Evolutionary conservation across 2,113 vertebrate species (phyloP), one percentile per base, ranked within the genome.

Genomic region (Pygoscelis antarcticus): DNA sequence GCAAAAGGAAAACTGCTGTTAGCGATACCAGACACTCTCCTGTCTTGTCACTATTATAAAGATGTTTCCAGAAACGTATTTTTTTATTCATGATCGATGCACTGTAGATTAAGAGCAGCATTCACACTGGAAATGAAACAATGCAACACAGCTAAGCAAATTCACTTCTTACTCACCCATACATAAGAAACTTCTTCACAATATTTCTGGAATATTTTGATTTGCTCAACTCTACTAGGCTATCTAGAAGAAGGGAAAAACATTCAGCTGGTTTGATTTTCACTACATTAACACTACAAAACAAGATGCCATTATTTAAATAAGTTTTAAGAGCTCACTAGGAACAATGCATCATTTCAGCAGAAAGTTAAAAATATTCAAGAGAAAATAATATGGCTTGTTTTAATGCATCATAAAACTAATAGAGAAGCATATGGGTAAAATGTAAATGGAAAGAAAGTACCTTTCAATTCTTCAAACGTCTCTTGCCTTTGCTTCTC

Each of bases 111-210:
- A 88, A 88, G 9, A 77, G 27, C 32, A 83, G 36, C 20, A 61
- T n/a, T 89, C 46, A 74, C 20, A 64, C 5, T 36, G 19, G 15
- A 85, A 90, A 95, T 26, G 2, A 64, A 94, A 72, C 23, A 88
- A 58, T 3, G 13, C 26, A 87, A 65, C 13, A 78, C 9, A 58
- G 22, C 75, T 30, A 52, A 87, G 27, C 19, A 64, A 65, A 62
- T 29, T 82, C 54, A 49, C 47, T 60, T 70, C 65, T 87, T 91
- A 98, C 99, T 98, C 96, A 99, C 99, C 99, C 99, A 90, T 99
- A 99, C 99, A 99, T 99, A 61, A 99, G 98, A 97, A 99, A 98
- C 71, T 99, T 99, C 96, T 99, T 99, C 86, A 99, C 99, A 90
- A 99, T 98, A 90, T 99, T 99, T 98, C 97, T 98, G 95, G 99